These are phyloP conservation scores for Steatocranus sp. DNA, from an alignment of 2,797 vertebrate genomes.

Conservation along the genomic window DNA sequence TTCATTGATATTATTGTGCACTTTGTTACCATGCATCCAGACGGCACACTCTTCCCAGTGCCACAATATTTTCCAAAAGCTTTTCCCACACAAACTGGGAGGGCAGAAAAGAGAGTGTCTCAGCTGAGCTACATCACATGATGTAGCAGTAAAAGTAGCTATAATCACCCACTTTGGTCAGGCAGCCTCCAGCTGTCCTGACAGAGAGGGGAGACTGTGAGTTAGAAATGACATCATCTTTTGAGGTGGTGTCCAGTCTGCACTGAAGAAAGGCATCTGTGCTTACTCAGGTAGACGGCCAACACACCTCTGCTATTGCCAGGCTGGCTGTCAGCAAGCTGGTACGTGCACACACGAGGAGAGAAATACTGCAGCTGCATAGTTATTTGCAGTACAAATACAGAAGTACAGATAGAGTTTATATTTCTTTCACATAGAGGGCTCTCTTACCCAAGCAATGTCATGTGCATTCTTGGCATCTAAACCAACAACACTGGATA, in stretches of 20 bases:
- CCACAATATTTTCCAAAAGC: slow-evolving; percentile 45
- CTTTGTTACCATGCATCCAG: slow-evolving; percentile 15
- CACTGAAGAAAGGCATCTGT: slow-evolving; percentile 59
- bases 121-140: slow-evolving; percentile 37
- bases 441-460: not conserved
- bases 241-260: slow-evolving; percentile 55
- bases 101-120: slow-evolving; percentile 16
- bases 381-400: not conserved
- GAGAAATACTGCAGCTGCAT: slow-evolving; percentile 12
- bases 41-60: slow-evolving; percentile 2
- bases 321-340: slow-evolving; percentile 29
- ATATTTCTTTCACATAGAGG: not conserved
- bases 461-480: not conserved
- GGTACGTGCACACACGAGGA: not conserved
- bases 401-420: not conserved
- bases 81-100: slow-evolving; percentile 37
- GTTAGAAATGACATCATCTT: slow-evolving; percentile 68
- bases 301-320: slow-evolving; percentile 39
- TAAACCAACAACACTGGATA: not conserved
- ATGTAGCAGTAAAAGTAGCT: slow-evolving; percentile 39
- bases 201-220: slow-evolving; percentile 52
- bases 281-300: slow-evolving; percentile 62
- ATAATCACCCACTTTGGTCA: slow-evolving; percentile 39
- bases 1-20: not conserved
- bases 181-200: slow-evolving; percentile 50